Percentiles rank a stretch among this genome's conserved stretches.
Evolutionary conservation across 2,797 vertebrate genomes (phyloP).

Genomic region (Gallinago stenura): DNA sequence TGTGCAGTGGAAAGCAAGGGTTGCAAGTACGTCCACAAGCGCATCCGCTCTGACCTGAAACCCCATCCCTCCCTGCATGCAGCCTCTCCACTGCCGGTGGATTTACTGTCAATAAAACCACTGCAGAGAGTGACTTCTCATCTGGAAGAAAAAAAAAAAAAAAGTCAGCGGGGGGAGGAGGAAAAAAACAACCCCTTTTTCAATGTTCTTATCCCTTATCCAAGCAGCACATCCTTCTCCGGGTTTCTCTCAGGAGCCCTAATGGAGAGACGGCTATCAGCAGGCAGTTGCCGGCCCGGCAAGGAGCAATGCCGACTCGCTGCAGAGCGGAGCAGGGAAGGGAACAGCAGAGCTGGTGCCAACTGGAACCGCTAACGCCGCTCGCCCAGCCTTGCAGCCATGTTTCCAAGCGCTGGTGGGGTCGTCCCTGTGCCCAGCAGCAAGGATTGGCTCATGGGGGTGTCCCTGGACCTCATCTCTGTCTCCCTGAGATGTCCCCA

Average conservation of each 20-base stretch:
- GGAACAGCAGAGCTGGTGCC: constrained; percentile 16
- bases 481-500: rapidly evolving
- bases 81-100: not conserved
- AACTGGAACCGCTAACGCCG: not conserved
- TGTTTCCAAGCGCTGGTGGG: rapidly evolving
- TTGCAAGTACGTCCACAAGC: rapidly evolving
- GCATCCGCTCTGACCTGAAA: not conserved
- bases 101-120: constrained; percentile 22
- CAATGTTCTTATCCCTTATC: not conserved
- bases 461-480: not conserved
- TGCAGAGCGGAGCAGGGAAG: not conserved
- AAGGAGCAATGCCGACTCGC: not conserved
- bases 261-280: not conserved
- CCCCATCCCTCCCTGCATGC: not conserved
- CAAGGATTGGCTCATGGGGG: rapidly evolving
- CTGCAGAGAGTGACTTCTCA: not conserved
- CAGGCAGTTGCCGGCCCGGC: not conserved
- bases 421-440: not conserved
- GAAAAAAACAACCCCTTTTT: not conserved
- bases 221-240: not conserved
- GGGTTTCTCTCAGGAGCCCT: not conserved
- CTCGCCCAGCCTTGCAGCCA: not conserved
- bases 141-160: not conserved
- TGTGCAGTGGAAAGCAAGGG: not conserved
- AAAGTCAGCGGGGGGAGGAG: rapidly evolving